These are phyloP conservation scores for Orchestia grillus DNA, from an alignment of 1,140 invertebrate species.

Conservation along the genomic window DNA sequence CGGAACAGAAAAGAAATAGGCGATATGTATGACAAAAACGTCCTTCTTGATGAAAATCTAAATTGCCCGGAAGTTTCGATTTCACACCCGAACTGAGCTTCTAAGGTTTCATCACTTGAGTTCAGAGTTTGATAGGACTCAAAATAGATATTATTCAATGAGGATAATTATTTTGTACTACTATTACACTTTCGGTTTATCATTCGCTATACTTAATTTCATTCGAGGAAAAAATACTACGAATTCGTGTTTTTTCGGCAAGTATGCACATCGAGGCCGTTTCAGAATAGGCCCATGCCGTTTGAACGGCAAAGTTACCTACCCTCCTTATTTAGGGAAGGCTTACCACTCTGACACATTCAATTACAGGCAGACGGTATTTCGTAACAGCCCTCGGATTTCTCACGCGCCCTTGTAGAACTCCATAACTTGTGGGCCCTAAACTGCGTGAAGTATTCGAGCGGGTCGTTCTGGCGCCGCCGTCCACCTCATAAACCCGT, in stretches of 20 bases:
- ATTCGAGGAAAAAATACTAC: neutral
- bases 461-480: neutral
- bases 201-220: too few relatives aligned
- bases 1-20: too few relatives aligned
- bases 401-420: neutral
- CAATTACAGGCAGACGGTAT: slow-evolving; percentile 7
- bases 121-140: too few relatives aligned
- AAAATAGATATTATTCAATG: too few relatives aligned
- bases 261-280: neutral
- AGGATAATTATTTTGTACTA: too few relatives aligned
- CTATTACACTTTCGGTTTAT: too few relatives aligned
- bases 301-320: neutral
- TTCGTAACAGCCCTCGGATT: neutral
- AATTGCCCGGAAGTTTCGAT: too few relatives aligned
- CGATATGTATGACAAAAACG: too few relatives aligned
- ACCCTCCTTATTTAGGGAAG: neutral
- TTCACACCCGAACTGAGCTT: too few relatives aligned
- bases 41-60: too few relatives aligned
- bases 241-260: neutral
- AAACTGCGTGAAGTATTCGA: neutral
- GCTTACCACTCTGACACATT: neutral
- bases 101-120: too few relatives aligned
- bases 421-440: neutral
- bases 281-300: neutral
- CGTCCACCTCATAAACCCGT: neutral